These are phyloP conservation scores for Campoplex nolae DNA, from an alignment of 2,888 invertebrate species.

Conservation along the genomic window DNA sequence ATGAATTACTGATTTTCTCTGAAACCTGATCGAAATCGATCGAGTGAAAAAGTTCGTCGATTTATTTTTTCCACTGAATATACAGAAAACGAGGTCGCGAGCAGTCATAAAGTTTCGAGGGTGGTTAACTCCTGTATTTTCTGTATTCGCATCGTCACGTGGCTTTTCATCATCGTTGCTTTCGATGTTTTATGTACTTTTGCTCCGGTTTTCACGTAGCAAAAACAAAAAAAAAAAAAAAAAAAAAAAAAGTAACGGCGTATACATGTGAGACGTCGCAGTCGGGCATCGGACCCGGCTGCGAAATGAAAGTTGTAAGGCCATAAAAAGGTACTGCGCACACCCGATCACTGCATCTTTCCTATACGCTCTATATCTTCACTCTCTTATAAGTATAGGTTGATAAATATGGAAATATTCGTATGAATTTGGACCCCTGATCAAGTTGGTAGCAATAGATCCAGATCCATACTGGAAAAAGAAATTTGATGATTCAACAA, in stretches of 20 bases:
- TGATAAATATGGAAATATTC: conserved; percentile 2
- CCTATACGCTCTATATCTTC: conserved; percentile 26
- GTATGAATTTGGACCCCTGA: conserved; percentile 7
- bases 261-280: conserved; percentile 11
- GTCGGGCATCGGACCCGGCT: conserved; percentile 34
- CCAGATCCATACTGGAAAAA: not conserved
- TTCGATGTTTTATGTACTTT: conserved; percentile 6
- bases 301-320: conserved; percentile 60
- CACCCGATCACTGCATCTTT: conserved; percentile 21
- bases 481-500: too few species aligned
- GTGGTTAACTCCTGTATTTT: not conserved
- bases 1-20: conserved; percentile 7
- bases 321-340: conserved; percentile 60
- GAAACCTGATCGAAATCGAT: conserved; percentile 5
- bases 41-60: conserved; percentile 3
- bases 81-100: conserved; percentile 3
- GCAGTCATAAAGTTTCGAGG: conserved; percentile 28
- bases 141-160: conserved; percentile 18
- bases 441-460: not conserved
- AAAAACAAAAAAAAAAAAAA: conserved; percentile 15
- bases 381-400: conserved; percentile 30
- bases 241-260: not conserved
- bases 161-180: conserved; percentile 31
- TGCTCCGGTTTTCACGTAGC: conserved; percentile 54
- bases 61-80: not conserved